These are phyloP conservation scores for Phenganax stokvisi DNA, from an alignment of 92 coral and sea anemone species.

Conservation along the genomic window DNA sequence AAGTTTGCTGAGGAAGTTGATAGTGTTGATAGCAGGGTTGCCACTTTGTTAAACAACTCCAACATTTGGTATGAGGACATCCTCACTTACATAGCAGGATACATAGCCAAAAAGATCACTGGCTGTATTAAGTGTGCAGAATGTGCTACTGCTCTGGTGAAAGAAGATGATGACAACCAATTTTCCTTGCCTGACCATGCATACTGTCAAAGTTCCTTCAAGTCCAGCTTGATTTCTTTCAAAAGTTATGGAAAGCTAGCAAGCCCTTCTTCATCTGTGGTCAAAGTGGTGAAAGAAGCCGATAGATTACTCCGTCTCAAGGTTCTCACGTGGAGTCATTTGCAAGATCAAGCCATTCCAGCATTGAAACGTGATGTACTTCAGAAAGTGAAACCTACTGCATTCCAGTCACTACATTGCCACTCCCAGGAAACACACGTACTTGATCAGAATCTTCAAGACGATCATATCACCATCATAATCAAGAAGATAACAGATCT, in stretches of 20 bases:
- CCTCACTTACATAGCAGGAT: constrained; percentile 18
- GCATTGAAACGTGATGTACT: background rate
- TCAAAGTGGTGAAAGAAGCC: background rate
- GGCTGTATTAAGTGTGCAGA: constrained; percentile 15
- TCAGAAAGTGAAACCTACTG: background rate
- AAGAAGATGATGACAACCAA: background rate
- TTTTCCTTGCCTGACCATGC: background rate
- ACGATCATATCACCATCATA: background rate
- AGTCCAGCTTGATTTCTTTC: constrained; percentile 17
- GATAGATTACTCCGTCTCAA: background rate
- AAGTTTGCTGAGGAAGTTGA: background rate
- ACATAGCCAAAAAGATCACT: constrained; percentile 21
- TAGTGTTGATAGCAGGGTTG: background rate
- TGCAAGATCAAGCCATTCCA: background rate
- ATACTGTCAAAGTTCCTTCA: background rate
- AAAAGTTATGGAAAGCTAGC: constrained; percentile 4
- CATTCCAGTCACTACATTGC: background rate
- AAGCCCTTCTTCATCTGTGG: background rate
- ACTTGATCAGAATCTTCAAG: background rate
- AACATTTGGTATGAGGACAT: constrained; percentile 21
- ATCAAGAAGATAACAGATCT: background rate
- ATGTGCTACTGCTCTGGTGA: background rate
- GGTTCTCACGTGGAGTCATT: constrained; percentile 1
- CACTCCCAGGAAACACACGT: background rate
- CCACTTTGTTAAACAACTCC: background rate